A percentile compares a stretch with the other conserved stretches of the same genome.
phyloP scores from a whole-genome alignment of 2,113 vertebrate genomes.

The Crotalus viridis region DNA sequence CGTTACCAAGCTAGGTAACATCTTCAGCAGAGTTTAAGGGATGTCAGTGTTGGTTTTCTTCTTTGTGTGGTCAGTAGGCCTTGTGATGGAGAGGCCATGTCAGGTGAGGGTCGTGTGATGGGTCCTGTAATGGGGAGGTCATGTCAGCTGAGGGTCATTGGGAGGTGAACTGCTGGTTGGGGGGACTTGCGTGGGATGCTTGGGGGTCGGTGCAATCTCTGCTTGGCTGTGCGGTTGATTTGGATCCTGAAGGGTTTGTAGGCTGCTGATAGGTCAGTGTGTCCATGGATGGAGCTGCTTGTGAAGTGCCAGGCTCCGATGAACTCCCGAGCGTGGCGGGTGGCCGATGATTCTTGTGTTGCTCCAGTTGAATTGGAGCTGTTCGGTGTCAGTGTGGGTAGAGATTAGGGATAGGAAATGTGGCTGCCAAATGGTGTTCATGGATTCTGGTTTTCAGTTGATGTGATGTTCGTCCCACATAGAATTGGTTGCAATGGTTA shows the following conservation, averaged over 20 bases:
- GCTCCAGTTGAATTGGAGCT: neutral
- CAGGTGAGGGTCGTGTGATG: neutral
- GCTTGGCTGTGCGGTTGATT: neutral
- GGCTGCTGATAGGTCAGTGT: neutral
- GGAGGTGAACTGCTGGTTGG: neutral
- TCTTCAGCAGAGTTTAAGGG: neutral
- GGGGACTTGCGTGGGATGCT: neutral
- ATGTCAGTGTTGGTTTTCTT: neutral
- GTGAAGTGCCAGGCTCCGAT: too few relatives aligned
- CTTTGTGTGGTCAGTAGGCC: neutral
- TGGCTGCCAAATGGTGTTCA: neutral
- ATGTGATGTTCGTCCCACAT: neutral
- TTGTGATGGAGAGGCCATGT: neutral
- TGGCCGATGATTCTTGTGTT: neutral
- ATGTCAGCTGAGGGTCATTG: neutral
- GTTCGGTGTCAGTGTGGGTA: neutral
- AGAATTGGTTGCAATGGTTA: neutral
- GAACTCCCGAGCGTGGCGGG: accelerated
- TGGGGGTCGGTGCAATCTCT: neutral
- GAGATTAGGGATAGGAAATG: neutral
- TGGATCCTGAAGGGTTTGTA: neutral
- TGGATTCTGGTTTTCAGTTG: neutral
- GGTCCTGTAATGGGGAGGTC: neutral
- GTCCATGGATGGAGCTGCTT: neutral
- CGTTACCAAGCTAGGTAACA: neutral